phyloP scores from a whole-genome alignment of 2,113 vertebrate species.

The Paramormyrops kingsleyae region DNA sequence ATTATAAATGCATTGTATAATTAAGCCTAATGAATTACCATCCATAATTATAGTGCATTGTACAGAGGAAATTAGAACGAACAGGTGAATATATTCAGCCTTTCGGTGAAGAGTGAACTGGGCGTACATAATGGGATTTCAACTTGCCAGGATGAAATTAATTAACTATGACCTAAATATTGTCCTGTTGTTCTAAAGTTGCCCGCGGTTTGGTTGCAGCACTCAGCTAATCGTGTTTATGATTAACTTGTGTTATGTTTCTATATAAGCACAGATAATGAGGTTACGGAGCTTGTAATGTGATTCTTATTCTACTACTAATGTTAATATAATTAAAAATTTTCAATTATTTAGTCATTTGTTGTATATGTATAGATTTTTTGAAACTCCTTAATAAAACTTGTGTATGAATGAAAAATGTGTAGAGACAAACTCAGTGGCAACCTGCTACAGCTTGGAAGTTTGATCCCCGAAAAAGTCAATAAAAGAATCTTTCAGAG shows the following conservation, averaged over 20 bases:
- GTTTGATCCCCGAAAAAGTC: background rate
- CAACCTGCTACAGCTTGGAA: background rate
- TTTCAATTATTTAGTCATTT: background rate
- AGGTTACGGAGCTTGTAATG: background rate
- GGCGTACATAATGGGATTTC: slow-evolving; percentile 53
- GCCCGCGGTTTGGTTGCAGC: background rate
- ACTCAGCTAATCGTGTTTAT: slow-evolving; percentile 8
- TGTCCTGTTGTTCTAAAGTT: slow-evolving; percentile 35
- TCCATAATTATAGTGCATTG: slow-evolving; percentile 67
- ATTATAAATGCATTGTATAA: slow-evolving; percentile 44
- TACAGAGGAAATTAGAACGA: slow-evolving; percentile 55
- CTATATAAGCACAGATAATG: background rate
- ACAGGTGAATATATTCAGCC: slow-evolving; percentile 59
- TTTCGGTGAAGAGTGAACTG: slow-evolving; percentile 57
- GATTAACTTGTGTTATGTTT: background rate
- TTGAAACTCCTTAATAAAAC: background rate
- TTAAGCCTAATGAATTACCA: slow-evolving; percentile 64
- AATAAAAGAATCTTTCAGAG: background rate
- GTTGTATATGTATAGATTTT: background rate
- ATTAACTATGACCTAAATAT: slow-evolving; percentile 67
- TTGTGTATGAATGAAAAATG: background rate
- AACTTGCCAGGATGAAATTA: slow-evolving; percentile 56
- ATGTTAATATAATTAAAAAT: background rate
- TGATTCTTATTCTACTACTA: background rate
- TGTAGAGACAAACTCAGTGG: background rate